These are phyloP conservation scores for Folsomia manolachei DNA, from an alignment of 2,888 invertebrate genomes.

Conservation along the genomic window DNA sequence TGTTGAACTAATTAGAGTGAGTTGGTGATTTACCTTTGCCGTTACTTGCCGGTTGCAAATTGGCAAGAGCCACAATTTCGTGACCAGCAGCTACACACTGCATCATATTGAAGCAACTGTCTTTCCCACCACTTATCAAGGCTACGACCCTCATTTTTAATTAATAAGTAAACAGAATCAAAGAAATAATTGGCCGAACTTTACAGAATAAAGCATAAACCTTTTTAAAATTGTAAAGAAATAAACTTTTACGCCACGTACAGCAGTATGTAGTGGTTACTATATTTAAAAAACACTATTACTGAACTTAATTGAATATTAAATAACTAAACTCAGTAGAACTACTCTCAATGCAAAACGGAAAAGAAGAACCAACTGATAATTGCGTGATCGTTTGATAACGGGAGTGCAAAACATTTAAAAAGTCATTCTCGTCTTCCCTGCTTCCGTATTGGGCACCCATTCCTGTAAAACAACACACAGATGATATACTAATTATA, in stretches of 20 bases:
- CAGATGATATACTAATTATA: not conserved
- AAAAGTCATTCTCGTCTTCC: constrained; percentile 9
- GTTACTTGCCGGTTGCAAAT: constrained; percentile 81
- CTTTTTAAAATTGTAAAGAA: not conserved
- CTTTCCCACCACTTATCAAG: constrained; percentile 96
- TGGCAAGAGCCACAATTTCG: constrained; percentile 90
- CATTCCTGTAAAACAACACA: constrained; percentile 12
- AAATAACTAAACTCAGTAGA: no score
- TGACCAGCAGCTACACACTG: constrained; percentile 91
- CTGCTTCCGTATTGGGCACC: constrained; percentile 1
- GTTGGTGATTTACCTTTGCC: constrained; percentile 58
- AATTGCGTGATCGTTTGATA: not conserved
- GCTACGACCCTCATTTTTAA: constrained; percentile 76
- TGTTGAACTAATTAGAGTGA: no score
- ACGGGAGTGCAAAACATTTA: constrained; percentile 12
- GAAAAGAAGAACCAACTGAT: constrained; percentile 7
- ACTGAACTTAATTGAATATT: no score
- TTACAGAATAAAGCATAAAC: not conserved
- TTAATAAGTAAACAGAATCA: not conserved
- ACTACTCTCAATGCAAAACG: constrained; percentile 7
- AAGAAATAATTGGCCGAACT: constrained; percentile 12
- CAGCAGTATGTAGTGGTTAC: no score
- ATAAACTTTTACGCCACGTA: no score
- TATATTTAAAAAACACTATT: no score
- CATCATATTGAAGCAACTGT: constrained; percentile 99